Conservation (phyloP, 1,140 invertebrate genomes). For the Atta colombica region DNA sequence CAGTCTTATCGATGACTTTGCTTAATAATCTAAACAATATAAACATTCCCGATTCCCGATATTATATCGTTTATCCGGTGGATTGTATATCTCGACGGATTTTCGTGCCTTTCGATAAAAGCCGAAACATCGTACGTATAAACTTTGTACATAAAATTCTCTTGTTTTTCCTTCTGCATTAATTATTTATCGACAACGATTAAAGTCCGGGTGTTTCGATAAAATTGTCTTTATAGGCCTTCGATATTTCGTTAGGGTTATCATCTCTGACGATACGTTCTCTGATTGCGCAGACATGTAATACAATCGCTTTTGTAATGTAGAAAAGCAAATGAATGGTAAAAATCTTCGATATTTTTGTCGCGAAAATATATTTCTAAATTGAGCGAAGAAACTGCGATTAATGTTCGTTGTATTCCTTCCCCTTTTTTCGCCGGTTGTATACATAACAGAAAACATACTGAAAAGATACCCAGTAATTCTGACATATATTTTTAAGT, state of each 20-base stretch:
- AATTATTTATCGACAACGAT: conserved; percentile 1
- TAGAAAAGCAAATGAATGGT: not conserved
- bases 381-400: not conserved
- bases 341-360: not conserved
- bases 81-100: not conserved
- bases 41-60: not conserved
- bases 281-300: too few relatives aligned
- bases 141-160: conserved; percentile 6
- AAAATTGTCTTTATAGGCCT: not conserved
- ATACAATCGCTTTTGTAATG: not conserved
- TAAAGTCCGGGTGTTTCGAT: conserved; percentile 5
- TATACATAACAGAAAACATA: not conserved
- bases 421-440: not conserved
- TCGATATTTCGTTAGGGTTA: conserved; percentile 20
- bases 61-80: conserved; percentile 10
- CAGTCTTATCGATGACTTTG: not conserved
- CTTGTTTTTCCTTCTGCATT: conserved; percentile 17
- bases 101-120: not conserved
- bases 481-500: conserved; percentile 13
- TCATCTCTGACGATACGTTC: not conserved
- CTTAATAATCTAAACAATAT: not conserved
- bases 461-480: not conserved
- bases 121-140: not conserved
- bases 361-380: not conserved
- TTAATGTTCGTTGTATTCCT: not conserved